A percentile compares a stretch with the other conserved stretches of the same genome.
Conservation (phyloP, 1,140 invertebrate species). For the Brachionus asplanchnoidis region DNA sequence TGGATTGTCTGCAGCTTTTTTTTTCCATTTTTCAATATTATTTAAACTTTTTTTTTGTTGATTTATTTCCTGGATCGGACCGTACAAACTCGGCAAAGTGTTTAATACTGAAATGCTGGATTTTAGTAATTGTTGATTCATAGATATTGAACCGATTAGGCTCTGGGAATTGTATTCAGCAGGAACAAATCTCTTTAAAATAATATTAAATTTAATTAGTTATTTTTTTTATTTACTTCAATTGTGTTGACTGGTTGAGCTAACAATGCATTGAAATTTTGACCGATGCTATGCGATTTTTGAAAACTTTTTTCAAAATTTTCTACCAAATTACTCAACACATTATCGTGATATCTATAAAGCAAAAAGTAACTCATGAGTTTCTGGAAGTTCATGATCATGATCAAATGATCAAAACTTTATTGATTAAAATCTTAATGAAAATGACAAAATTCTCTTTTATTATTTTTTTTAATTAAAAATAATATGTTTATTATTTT, state of each 20-base stretch:
- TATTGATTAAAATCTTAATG: too few species aligned
- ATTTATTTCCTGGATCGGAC: background rate
- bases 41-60: background rate
- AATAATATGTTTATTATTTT: too few species aligned
- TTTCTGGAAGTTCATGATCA: too few species aligned
- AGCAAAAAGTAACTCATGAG: too few species aligned
- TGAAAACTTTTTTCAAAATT: background rate
- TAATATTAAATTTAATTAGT: background rate
- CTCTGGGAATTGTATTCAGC: background rate
- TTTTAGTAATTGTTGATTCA: background rate
- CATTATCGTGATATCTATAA: background rate
- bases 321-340: background rate
- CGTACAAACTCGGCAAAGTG: background rate
- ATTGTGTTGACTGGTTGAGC: background rate
- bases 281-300: background rate
- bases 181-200: background rate
- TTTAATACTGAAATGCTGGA: background rate
- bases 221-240: background rate
- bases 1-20: constrained; percentile 5
- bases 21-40: background rate
- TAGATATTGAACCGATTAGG: background rate
- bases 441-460: too few species aligned
- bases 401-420: too few species aligned
- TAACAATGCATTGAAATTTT: background rate
- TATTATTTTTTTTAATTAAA: too few species aligned